These are phyloP conservation scores for Pseudomyrmex flavicornis DNA, from an alignment of 1,140 invertebrate species.

Conservation along the genomic window DNA sequence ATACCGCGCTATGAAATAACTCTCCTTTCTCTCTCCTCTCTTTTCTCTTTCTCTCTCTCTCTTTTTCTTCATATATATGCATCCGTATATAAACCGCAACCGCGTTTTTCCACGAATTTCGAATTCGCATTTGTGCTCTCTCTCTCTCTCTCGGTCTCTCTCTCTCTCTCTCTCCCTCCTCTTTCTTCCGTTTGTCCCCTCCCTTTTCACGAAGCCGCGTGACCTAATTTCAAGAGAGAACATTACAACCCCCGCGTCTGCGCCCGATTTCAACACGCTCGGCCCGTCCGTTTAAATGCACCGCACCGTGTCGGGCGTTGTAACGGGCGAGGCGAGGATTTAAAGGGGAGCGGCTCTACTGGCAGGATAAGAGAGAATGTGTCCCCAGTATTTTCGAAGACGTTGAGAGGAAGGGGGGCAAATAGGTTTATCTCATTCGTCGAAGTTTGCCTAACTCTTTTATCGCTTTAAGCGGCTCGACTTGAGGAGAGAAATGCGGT, in stretches of 20 bases:
- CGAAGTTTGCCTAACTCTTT: conserved; percentile 56
- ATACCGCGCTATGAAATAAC: conserved; percentile 28
- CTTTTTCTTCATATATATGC: neutral
- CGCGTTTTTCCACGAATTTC: conserved; percentile 46
- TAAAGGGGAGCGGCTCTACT: conserved; percentile 31
- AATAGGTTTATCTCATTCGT: conserved; percentile 55
- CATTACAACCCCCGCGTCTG: conserved; percentile 40
- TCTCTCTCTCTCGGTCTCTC: too few species aligned
- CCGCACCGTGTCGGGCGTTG: conserved; percentile 27
- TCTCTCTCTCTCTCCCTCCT: too few species aligned
- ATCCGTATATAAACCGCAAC: conserved; percentile 1
- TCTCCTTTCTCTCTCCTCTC: neutral
- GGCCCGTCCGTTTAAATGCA: conserved; percentile 43
- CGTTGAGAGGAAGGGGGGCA: neutral
- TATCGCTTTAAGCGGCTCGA: conserved; percentile 54
- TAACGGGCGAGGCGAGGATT: conserved; percentile 12
- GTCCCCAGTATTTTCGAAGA: conserved; percentile 53
- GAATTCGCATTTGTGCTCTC: conserved; percentile 60
- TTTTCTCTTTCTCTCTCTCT: too few species aligned
- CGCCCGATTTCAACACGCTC: conserved; percentile 31
- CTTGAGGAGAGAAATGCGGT: conserved; percentile 35
- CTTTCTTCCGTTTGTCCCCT: conserved; percentile 2
- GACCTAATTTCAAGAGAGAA: conserved; percentile 56
- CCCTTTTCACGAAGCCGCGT: conserved; percentile 18
- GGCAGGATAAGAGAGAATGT: neutral